These are phyloP conservation scores for Psilopsiagon aurifrons DNA, from an alignment of 2,113 vertebrate genomes.

Conservation along the genomic window DNA sequence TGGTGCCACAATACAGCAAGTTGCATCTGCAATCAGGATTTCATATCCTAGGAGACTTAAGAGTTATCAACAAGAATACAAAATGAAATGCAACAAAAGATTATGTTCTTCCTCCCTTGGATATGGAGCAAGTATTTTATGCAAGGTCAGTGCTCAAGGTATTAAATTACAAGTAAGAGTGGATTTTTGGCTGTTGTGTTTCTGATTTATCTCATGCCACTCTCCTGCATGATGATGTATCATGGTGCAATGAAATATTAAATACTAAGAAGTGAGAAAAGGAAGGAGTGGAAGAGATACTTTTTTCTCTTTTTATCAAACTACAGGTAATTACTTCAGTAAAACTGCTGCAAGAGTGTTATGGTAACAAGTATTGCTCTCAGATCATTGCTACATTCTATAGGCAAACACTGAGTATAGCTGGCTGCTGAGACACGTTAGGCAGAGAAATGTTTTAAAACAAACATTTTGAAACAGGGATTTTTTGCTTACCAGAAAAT, in stretches of 20 bases:
- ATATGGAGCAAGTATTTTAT: background rate
- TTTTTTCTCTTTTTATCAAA: background rate
- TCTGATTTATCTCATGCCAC: background rate
- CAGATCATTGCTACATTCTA: background rate
- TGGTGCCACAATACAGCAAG: background rate
- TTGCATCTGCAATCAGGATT: background rate
- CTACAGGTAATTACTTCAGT: background rate
- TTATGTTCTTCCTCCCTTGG: background rate
- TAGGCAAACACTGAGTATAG: background rate
- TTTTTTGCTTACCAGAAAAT: background rate
- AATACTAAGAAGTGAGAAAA: background rate
- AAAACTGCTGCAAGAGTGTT: background rate
- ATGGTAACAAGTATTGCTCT: background rate
- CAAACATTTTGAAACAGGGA: background rate
- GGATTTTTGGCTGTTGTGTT: background rate
- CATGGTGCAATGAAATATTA: background rate
- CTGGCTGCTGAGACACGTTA: background rate
- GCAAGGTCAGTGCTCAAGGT: background rate
- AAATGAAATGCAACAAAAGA: background rate
- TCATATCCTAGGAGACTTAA: background rate
- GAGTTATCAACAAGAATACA: background rate
- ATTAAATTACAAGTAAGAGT: background rate
- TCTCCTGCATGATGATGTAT: background rate
- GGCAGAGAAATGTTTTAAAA: background rate
- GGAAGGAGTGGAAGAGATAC: background rate